Conservation (phyloP, 2,113 vertebrate species). For the Mixornis gularis region DNA sequence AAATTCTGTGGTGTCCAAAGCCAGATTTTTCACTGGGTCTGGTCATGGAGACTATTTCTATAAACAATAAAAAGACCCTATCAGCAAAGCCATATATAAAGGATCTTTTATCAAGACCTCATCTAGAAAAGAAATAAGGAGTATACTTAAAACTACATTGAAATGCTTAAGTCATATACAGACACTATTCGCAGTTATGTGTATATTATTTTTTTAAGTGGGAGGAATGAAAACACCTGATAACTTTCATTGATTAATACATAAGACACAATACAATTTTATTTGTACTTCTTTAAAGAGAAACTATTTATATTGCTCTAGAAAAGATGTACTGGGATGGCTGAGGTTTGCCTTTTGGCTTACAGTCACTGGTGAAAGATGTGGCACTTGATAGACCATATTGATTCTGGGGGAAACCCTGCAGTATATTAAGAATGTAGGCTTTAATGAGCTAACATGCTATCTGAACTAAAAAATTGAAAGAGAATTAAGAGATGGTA, state of each 20-base stretch:
- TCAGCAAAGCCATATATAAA: not conserved
- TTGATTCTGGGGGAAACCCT: conserved; percentile 20
- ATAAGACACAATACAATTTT: not conserved
- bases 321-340: not conserved
- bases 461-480: conserved; percentile 62
- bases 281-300: not conserved
- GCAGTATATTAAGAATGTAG: conserved; percentile 45
- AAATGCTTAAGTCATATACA: not conserved
- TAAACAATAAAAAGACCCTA: not conserved
- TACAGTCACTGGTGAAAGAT: conserved; percentile 18
- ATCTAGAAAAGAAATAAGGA: not conserved
- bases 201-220: not conserved
- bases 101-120: not conserved
- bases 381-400: conserved; percentile 20
- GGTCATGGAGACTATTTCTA: not conserved
- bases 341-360: not conserved
- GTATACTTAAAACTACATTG: not conserved
- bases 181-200: not conserved
- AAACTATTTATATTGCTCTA: not conserved
- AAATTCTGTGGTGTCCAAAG: not conserved
- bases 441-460: conserved; percentile 47
- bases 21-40: not conserved
- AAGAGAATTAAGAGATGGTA: conserved; percentile 54
- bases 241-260: not conserved
- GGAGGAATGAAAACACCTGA: not conserved